phyloP scores from a whole-genome alignment of 2,113 vertebrate genomes.

The Collichthys lucidus region DNA sequence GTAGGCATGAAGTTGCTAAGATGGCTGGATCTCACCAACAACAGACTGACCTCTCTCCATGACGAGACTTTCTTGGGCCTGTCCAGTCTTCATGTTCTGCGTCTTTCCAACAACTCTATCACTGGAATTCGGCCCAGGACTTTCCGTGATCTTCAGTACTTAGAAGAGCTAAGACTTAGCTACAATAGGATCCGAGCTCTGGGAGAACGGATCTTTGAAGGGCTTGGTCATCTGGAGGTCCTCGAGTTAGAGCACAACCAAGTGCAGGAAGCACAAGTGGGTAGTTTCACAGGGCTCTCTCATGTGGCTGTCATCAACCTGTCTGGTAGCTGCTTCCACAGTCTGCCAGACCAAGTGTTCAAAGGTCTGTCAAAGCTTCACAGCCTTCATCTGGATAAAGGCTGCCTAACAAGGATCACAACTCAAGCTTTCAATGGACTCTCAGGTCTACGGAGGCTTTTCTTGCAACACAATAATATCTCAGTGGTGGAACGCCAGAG shows the following conservation, averaged over 20 bases:
- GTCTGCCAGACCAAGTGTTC: conserved; percentile 88
- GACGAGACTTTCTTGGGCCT: conserved; percentile 94
- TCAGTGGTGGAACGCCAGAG: conserved; percentile 86
- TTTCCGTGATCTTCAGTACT: conserved; percentile 93
- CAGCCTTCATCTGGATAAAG: conserved; percentile 94
- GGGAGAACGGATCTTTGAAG: conserved; percentile 89
- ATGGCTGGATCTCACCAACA: conserved; percentile 96
- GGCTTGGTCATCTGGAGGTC: conserved; percentile 91
- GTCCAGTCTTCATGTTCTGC: conserved; percentile 90
- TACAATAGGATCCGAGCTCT: conserved; percentile 89
- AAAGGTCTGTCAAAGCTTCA: conserved; percentile 90
- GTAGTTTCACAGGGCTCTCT: conserved; percentile 88
- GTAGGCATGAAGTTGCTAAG: conserved; percentile 92
- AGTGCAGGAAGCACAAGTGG: conserved; percentile 87
- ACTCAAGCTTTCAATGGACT: conserved; percentile 88
- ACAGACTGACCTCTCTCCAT: conserved; percentile 86
- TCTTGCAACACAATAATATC: conserved; percentile 90
- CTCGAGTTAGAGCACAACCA: conserved; percentile 92
- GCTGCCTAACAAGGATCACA: conserved; percentile 87
- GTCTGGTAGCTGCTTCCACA: conserved; percentile 90
- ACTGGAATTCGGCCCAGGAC: conserved; percentile 85
- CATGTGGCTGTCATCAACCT: conserved; percentile 93
- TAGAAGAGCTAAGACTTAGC: conserved; percentile 92
- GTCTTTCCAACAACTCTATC: conserved; percentile 92
- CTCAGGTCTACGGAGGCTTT: conserved; percentile 90